phyloP scores from a whole-genome alignment of 2,113 vertebrate species.

The Pimephales promelas region DNA sequence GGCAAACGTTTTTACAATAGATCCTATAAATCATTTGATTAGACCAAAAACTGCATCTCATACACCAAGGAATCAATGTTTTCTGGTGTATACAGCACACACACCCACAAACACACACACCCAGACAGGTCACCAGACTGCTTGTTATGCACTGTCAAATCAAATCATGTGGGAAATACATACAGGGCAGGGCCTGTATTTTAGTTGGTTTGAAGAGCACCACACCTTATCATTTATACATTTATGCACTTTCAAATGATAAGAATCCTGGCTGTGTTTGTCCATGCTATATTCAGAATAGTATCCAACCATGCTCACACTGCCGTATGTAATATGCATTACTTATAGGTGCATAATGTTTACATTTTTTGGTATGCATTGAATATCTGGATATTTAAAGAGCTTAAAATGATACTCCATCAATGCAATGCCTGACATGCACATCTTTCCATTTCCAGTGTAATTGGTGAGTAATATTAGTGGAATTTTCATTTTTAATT shows the following conservation, averaged over 20 bases:
- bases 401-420: neutral
- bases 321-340: neutral
- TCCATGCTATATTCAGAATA: neutral
- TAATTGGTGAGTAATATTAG: neutral
- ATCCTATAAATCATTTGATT: neutral
- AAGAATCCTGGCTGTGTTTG: neutral
- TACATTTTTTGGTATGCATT: neutral
- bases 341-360: too few species aligned
- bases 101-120: neutral
- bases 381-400: neutral
- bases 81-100: neutral
- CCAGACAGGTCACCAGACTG: neutral
- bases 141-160: conserved; percentile 17
- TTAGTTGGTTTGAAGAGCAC: neutral
- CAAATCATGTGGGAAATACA: conserved; percentile 13
- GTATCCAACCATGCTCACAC: neutral
- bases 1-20: neutral
- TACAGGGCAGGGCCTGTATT: conserved; percentile 4
- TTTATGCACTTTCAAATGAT: neutral
- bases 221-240: neutral
- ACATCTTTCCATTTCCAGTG: neutral
- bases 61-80: neutral
- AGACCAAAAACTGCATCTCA: neutral
- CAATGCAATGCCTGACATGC: neutral
- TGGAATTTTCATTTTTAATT: neutral